These are phyloP conservation scores for Pseudolaguvia tuberculata DNA, from an alignment of 2,113 vertebrate species.

Conservation along the genomic window DNA sequence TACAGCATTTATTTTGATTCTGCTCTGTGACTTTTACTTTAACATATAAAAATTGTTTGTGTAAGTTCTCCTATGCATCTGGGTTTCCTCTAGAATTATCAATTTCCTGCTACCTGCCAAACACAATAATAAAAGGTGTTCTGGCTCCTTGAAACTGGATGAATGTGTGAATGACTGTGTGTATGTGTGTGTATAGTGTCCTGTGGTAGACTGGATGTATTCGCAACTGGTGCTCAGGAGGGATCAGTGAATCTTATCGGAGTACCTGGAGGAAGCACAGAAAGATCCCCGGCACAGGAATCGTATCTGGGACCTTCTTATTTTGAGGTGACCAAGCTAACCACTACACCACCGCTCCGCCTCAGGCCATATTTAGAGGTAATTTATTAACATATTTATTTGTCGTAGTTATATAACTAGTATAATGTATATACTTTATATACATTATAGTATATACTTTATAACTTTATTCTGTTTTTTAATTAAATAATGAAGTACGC, in stretches of 20 bases:
- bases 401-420: background rate
- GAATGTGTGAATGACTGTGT: background rate
- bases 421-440: too few species aligned
- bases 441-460: conserved; percentile 16
- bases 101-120: background rate
- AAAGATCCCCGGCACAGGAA: too few species aligned
- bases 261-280: too few species aligned
- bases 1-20: background rate
- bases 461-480: too few species aligned
- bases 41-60: background rate
- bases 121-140: background rate
- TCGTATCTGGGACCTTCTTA: too few species aligned
- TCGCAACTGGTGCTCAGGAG: background rate
- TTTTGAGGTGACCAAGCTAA: too few species aligned
- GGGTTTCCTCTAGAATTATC: background rate
- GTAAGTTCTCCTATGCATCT: background rate
- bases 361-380: too few species aligned
- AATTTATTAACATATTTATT: too few species aligned
- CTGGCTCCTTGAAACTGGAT: background rate
- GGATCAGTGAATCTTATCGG: too few species aligned
- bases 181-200: background rate
- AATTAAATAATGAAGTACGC: too few species aligned
- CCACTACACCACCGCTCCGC: too few species aligned
- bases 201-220: background rate
- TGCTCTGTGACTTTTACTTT: background rate